These are phyloP conservation scores for Astropecten irregularis DNA, from an alignment of 53 echinoderm and acorn worm genomes.

Conservation along the genomic window DNA sequence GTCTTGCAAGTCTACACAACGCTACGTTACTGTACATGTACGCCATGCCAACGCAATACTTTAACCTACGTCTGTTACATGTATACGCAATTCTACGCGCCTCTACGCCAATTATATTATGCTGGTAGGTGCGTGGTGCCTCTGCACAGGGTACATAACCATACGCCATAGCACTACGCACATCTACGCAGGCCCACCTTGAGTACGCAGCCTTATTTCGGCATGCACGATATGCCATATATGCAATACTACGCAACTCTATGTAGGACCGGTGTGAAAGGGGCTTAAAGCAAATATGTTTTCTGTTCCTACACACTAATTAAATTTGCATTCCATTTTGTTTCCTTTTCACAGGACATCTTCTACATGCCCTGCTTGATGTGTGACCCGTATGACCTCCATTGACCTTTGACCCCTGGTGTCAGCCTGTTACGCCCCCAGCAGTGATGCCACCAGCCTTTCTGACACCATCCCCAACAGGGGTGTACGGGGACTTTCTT, in stretches of 20 bases:
- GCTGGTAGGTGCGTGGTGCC: no score
- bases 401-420: constrained; percentile 55
- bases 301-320: background rate
- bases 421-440: constrained; percentile 31
- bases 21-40: background rate
- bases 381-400: constrained; percentile 11
- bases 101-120: no score
- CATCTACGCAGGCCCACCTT: no score
- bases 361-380: constrained; percentile 25
- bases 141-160: no score
- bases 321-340: background rate
- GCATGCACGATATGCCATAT: background rate
- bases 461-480: constrained; percentile 42
- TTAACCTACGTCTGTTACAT: background rate
- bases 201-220: no score
- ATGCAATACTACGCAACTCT: no score
- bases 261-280: background rate
- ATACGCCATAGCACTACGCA: no score
- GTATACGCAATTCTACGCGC: background rate
- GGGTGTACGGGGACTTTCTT: constrained; percentile 30
- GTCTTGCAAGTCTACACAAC: no score
- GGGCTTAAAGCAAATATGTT: background rate
- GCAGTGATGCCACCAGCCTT: constrained; percentile 18
- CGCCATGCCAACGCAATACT: background rate
- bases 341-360: constrained; percentile 6